Evolutionary conservation across 1,140 invertebrate species (phyloP).

Genomic region (Drosophila nikananu): DNA sequence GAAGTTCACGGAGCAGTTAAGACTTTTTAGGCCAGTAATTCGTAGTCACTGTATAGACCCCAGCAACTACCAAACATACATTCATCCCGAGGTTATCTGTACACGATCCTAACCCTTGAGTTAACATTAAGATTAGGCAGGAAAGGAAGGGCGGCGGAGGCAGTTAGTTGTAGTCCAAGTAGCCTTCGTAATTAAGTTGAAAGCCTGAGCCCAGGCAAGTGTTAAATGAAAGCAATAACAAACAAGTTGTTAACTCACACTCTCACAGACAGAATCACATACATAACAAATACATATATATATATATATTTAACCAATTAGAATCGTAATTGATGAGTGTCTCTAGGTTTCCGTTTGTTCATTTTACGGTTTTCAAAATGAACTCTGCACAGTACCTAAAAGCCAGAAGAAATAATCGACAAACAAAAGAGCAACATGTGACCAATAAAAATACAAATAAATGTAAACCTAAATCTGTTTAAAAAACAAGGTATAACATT

Average conservation of each 20-base stretch:
- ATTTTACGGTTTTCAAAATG: slow-evolving; percentile 68
- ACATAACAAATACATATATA: slow-evolving; percentile 10
- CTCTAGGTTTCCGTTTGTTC: slow-evolving; percentile 67
- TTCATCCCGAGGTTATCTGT: slow-evolving; percentile 30
- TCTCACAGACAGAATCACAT: slow-evolving; percentile 18
- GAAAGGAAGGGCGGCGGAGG: slow-evolving; percentile 26
- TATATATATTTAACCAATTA: slow-evolving; percentile 26
- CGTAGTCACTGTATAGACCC: slow-evolving; percentile 51
- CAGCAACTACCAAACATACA: slow-evolving; percentile 22
- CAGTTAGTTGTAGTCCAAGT: slow-evolving; percentile 51
- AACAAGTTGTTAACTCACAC: slow-evolving; percentile 52
- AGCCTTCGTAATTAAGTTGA: slow-evolving; percentile 67
- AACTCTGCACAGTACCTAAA: slow-evolving; percentile 77
- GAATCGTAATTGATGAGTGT: slow-evolving; percentile 40
- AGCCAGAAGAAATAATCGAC: slow-evolving; percentile 30
- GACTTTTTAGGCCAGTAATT: slow-evolving; percentile 68
- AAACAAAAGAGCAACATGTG: slow-evolving; percentile 67
- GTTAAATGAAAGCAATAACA: slow-evolving; percentile 73
- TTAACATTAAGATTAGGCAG: slow-evolving; percentile 71
- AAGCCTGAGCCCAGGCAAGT: slow-evolving; percentile 57
- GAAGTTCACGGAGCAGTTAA: slow-evolving; percentile 45
- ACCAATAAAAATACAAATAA: slow-evolving; percentile 60
- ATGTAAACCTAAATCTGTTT: slow-evolving; percentile 29
- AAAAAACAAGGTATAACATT: slow-evolving; percentile 31
- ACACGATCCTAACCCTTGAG: slow-evolving; percentile 48